phyloP scores from a whole-genome alignment of 1,140 invertebrate genomes.

The Drosophila kepulauana region DNA sequence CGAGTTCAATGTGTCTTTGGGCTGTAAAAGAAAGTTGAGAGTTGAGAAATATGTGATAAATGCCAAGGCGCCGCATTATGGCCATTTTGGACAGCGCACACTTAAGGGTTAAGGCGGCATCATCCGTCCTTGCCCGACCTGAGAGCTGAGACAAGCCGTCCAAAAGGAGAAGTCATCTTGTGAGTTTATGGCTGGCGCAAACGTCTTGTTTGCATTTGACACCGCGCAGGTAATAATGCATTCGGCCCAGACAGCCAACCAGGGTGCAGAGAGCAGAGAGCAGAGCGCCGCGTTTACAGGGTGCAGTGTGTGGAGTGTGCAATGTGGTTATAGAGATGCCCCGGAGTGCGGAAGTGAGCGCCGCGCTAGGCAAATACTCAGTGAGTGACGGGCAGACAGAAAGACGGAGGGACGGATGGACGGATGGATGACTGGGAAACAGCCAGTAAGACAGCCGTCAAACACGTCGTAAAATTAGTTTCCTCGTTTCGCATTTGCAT shows the following conservation, averaged over 20 bases:
- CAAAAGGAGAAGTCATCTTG: constrained; percentile 52
- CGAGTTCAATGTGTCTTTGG: background rate
- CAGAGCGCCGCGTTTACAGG: constrained; percentile 7
- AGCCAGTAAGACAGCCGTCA: constrained; percentile 66
- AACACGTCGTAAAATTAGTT: constrained; percentile 82
- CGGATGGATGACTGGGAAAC: constrained; percentile 15
- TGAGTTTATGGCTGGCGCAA: constrained; percentile 74
- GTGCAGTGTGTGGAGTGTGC: constrained; percentile 16
- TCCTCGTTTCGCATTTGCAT: constrained; percentile 80
- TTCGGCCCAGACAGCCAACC: constrained; percentile 37
- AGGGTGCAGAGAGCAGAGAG: constrained; percentile 12
- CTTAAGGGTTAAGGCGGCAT: constrained; percentile 44
- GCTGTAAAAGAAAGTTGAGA: constrained; percentile 16
- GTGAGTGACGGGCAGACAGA: constrained; percentile 38
- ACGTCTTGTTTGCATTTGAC: constrained; percentile 81
- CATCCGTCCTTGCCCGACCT: constrained; percentile 19
- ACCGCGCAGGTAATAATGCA: constrained; percentile 78
- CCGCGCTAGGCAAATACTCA: constrained; percentile 40
- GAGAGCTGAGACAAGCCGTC: constrained; percentile 3
- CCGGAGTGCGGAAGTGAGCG: constrained; percentile 67
- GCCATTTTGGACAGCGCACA: constrained; percentile 31
- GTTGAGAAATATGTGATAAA: constrained; percentile 3
- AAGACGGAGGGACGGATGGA: constrained; percentile 13
- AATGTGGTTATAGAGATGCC: constrained; percentile 22
- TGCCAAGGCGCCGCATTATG: constrained; percentile 32